Evolutionary conservation across 2,888 invertebrate species (phyloP).

Genomic region (Myopa testacea): DNA sequence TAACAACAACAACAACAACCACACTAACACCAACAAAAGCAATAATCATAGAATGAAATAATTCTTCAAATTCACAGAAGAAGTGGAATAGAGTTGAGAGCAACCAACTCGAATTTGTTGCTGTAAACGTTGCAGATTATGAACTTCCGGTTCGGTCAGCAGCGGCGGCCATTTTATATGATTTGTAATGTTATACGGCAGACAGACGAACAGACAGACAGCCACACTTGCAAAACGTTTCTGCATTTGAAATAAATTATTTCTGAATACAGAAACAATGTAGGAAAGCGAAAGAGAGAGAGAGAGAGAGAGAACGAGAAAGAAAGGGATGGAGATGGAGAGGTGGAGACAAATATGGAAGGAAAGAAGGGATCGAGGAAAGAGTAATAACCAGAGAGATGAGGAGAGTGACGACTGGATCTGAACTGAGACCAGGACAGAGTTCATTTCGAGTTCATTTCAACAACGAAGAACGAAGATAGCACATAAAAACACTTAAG

Average conservation of each 20-base stretch:
- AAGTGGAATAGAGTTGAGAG: background rate
- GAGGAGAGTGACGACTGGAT: no score
- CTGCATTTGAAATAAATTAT: slow-evolving; percentile 25
- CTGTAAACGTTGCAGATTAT: slow-evolving; percentile 16
- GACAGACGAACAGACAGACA: background rate
- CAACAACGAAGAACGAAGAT: no score
- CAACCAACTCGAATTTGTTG: background rate
- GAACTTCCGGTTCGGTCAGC: slow-evolving; percentile 21
- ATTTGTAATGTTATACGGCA: background rate
- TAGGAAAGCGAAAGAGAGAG: background rate
- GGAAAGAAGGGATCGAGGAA: no score
- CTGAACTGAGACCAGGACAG: no score
- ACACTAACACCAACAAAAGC: slow-evolving; percentile 11
- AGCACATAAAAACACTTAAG: background rate
- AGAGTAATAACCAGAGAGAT: no score
- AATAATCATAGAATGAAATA: background rate
- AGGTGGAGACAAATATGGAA: no score
- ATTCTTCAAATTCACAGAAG: background rate
- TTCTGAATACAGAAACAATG: background rate
- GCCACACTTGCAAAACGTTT: background rate
- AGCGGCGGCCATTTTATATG: background rate
- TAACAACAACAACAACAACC: slow-evolving; percentile 20
- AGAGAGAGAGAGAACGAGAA: background rate
- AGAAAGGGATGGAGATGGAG: background rate
- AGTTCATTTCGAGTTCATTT: no score